Conservation (phyloP, 2,113 vertebrate genomes). For the Neodon shergylaensis region DNA sequence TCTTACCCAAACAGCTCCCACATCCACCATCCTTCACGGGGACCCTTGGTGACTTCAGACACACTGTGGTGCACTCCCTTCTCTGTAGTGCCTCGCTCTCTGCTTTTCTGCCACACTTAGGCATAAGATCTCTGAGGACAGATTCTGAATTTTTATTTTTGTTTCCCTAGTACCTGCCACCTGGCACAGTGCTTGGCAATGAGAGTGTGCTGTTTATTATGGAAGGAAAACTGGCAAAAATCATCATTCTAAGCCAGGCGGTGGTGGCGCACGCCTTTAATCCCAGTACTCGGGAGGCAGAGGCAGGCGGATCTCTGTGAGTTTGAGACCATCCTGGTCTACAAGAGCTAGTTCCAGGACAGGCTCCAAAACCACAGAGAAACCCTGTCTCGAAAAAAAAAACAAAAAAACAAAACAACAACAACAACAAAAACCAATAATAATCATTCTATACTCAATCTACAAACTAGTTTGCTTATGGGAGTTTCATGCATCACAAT, state of each 20-base stretch:
- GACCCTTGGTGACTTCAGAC: background rate
- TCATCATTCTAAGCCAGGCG: background rate
- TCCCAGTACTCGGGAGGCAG: too few species aligned
- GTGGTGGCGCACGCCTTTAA: too few species aligned
- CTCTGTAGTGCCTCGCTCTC: background rate
- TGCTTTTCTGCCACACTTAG: background rate
- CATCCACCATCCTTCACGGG: background rate
- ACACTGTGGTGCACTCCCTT: background rate
- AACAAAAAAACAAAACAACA: too few species aligned
- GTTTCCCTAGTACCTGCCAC: background rate
- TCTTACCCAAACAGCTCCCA: background rate
- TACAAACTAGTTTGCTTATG: background rate
- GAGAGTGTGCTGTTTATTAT: conserved; percentile 4
- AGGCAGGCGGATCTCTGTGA: too few species aligned
- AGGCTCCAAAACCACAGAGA: too few species aligned
- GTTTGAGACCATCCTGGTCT: too few species aligned
- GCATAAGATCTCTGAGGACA: background rate
- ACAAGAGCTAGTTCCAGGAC: too few species aligned
- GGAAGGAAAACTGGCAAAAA: conserved; percentile 23
- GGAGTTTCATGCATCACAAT: conserved; percentile 23
- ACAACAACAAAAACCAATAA: too few species aligned
- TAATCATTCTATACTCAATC: background rate
- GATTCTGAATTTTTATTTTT: conserved; percentile 22
- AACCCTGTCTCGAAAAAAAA: too few species aligned
- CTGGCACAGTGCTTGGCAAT: background rate